phyloP scores from a whole-genome alignment of 64 coral and sea anemone species.

The Montipora sp. region DNA sequence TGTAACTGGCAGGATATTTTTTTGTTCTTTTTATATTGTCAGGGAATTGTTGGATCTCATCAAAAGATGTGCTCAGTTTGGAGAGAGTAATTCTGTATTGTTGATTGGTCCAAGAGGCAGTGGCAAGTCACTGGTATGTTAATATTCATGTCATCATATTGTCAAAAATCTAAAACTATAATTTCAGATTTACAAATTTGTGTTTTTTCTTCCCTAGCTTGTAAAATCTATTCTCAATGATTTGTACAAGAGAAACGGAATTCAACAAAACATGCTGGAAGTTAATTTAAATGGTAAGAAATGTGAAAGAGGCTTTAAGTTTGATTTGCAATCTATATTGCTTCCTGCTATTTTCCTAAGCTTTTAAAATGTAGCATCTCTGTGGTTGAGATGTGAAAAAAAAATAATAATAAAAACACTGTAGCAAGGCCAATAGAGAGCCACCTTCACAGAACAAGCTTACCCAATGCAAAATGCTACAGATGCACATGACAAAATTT shows the following conservation, averaged over 20 bases:
- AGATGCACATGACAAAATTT: too few species aligned
- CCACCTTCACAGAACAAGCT: too few species aligned
- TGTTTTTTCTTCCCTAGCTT: constrained; percentile 51
- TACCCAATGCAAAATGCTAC: too few species aligned
- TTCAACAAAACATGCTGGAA: constrained; percentile 72
- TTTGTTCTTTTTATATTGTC: not conserved
- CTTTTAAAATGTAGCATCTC: too few species aligned
- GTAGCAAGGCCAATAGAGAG: too few species aligned
- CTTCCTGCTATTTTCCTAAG: too few species aligned
- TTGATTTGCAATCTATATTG: too few species aligned
- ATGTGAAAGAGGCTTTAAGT: not conserved
- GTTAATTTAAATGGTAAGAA: constrained; percentile 87
- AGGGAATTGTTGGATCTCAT: constrained; percentile 84
- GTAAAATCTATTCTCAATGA: constrained; percentile 75
- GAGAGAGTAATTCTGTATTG: constrained; percentile 97
- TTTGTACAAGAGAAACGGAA: constrained; percentile 74
- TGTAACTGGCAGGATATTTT: too few species aligned
- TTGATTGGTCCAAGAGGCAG: constrained; percentile 93
- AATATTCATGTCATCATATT: not conserved
- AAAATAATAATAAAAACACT: too few species aligned
- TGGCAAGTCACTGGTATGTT: constrained; percentile 91
- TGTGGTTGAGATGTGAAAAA: too few species aligned
- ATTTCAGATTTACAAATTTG: not conserved
- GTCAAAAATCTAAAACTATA: not conserved
- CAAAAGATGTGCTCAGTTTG: constrained; percentile 89